Conservation (phyloP, 2,113 vertebrate species). For the Ptyas mucosa region DNA sequence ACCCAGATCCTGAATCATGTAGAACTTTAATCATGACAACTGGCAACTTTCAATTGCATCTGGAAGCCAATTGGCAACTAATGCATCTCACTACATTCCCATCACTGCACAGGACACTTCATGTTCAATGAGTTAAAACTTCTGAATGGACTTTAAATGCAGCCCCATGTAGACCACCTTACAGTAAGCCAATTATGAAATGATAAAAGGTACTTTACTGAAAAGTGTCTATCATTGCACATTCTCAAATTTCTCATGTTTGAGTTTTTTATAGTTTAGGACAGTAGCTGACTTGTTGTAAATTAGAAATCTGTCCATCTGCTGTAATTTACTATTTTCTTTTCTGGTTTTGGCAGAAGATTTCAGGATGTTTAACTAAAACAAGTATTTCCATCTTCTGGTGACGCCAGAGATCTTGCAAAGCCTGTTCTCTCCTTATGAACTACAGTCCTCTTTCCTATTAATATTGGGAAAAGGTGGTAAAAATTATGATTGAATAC, state of each 20-base stretch:
- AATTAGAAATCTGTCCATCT: background rate
- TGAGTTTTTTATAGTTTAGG: background rate
- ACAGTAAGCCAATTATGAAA: no score
- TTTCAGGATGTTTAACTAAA: background rate
- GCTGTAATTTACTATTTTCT: background rate
- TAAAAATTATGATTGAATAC: background rate
- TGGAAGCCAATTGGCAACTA: no score
- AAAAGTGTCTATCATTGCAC: background rate
- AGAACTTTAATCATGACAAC: no score
- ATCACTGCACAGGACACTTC: no score
- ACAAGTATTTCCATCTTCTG: background rate
- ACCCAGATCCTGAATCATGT: no score
- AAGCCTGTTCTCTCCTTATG: background rate
- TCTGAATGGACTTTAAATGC: no score
- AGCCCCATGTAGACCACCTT: no score
- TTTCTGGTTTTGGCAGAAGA: background rate
- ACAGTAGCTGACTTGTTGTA: background rate
- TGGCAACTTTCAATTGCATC: no score
- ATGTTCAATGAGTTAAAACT: no score
- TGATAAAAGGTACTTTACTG: no score
- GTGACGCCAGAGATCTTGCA: background rate
- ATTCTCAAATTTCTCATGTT: background rate
- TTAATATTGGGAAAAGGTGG: background rate
- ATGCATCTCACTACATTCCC: no score
- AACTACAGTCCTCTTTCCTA: no score